phyloP scores from a whole-genome alignment of 2,888 invertebrate species.

The Rotaria macrura region DNA sequence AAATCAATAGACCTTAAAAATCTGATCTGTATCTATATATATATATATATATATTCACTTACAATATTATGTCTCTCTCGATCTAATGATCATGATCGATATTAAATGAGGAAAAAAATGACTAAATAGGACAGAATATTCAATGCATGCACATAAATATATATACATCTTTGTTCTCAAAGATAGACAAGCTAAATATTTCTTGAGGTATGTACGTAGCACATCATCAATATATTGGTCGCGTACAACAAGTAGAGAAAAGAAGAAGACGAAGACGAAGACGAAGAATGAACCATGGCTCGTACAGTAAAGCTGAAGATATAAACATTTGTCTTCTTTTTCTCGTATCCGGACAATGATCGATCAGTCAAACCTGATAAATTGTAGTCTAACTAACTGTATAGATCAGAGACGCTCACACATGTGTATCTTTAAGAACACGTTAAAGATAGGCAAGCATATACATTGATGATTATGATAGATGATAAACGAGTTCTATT shows the following conservation, averaged over 20 bases:
- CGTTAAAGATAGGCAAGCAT: not conserved
- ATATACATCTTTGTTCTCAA: not conserved
- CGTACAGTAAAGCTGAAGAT: not conserved
- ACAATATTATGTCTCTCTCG: no score
- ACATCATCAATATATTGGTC: not conserved
- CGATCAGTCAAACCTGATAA: slow-evolving; percentile 3
- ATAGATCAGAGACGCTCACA: not conserved
- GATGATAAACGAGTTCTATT: not conserved
- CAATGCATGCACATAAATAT: not conserved
- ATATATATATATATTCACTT: no score
- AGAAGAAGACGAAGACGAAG: no score
- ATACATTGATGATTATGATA: not conserved
- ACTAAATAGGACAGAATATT: not conserved
- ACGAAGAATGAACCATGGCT: not conserved
- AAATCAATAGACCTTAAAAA: no score
- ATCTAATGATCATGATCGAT: no score
- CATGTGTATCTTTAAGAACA: not conserved
- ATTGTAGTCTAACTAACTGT: not conserved
- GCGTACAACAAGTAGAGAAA: not conserved
- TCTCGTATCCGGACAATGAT: slow-evolving; percentile 2
- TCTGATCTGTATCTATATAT: no score
- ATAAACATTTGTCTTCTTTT: slow-evolving; percentile 7
- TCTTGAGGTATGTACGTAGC: not conserved
- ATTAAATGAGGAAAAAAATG: no score
- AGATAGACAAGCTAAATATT: not conserved